Base-by-base conservation (phyloP, 2,888 invertebrate species). In the Petrophora chlorosata region DNA sequence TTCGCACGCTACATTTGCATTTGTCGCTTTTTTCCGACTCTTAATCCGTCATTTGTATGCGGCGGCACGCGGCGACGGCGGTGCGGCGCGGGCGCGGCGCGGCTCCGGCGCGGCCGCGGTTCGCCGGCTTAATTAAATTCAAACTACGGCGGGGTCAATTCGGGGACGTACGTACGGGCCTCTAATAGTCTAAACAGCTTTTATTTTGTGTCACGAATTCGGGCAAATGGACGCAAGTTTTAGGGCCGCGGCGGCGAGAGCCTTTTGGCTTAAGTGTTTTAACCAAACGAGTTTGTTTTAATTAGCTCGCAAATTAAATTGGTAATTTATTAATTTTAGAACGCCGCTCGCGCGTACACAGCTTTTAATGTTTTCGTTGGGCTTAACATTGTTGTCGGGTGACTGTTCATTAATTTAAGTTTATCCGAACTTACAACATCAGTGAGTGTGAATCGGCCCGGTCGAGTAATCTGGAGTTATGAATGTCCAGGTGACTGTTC, bases 21-120 rank as follows among this genome's bases (percentile, higher is more conserved):
- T 63, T 51, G 60, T 56, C 44, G 54, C 38, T 57, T 69, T 63
- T 68, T 67, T 65, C 25, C 36, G 34, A 41, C 47, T 23, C 42
- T 56, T 65, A 68, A 68, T 68, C 57, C 54, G 38, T 63, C 55
- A 64, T 68, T 63, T 62, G 64, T 64, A 72, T 70, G 71, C 71
- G 55, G 39, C 47, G 55, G 10, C 70, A 67, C 61, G 59, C 47
- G 30, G n/a, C 25, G 10, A 36, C 35, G 33, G 22, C 7, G 25
- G 25, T 26, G 35, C 19, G 30, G 38, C 34, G 19, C 33, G 30
- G 23, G 19, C 17, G 39, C 38, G 46, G 43, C 9, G 26, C 38
- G 41, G 8, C 25, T 25, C 30, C 39, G 39, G 34, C 19, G 7
- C 40, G 49, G 34, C 34, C 13, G 17, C 42, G 38, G 25, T 15